Evolutionary conservation across 2,113 vertebrate species (phyloP), one percentile per base, ranked within the genome.

Genomic region (Galbula dea): DNA sequence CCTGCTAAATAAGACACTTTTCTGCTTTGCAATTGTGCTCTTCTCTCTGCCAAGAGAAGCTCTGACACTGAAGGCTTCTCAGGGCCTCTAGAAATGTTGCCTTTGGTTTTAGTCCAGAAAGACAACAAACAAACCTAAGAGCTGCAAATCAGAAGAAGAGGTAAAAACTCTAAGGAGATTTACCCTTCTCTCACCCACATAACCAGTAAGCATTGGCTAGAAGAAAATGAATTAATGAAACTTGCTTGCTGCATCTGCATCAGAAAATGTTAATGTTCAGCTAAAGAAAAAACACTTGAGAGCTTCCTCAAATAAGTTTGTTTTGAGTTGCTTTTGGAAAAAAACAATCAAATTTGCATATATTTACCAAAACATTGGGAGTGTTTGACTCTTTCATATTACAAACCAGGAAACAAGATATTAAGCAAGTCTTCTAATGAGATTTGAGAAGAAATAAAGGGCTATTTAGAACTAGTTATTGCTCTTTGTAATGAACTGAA

Each of bases 11-110:
- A 79, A 82, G 73, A 83, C 43, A 43, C 74, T 65, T 71, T 93
- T 73, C 73, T 96, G 92, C 94, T 78, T 82, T 94, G 92, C 94
- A 92, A 36, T 86, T 71, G 65, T 90, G 45, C 80, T 88, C 32
- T 72, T 20, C 52, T 78, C 54, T 9, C 92, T 95, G 96, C 95
- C 95, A 95, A 96, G 88, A 71, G 83, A 72, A 86, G 72, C 79
- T 95, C 82, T 2, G 18, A 66, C 59, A 54, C 32, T 29, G 67
- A 87, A 76, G 67, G 46, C 58, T 87, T 92, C 72, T 73, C 72
- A 19, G 62, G 22, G 58, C 75, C 59, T 83, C 83, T 72, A 51
- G 76, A 94, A 88, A 85, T 21, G 6, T 23, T 95, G 80, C 57
- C 29, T 74, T 81, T 93, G 90, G 80, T 86, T 93, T 75, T 57